Conservation (phyloP, 2,888 invertebrate species). For the Catonia carolina region DNA sequence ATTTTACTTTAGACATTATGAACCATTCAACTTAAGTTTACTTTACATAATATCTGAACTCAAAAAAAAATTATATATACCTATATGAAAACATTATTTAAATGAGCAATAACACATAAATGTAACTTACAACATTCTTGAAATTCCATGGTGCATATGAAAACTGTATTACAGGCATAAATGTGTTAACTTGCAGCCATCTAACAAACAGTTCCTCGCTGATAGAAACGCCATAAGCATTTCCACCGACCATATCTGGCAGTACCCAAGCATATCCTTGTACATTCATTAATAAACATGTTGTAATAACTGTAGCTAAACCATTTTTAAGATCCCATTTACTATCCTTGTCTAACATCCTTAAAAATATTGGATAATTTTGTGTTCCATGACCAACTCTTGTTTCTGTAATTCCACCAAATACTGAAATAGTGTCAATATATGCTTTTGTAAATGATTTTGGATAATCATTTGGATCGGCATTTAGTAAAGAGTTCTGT, state of each 20-base stretch:
- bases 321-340: constrained; percentile 63
- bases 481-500: too few relatives aligned
- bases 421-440: constrained; percentile 48
- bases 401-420: constrained; percentile 59
- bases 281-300: constrained; percentile 56
- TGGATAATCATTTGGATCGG: too few relatives aligned
- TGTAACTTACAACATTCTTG: constrained; percentile 46
- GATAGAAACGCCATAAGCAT: constrained; percentile 51
- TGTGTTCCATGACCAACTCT: constrained; percentile 66
- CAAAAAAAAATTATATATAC: too few relatives aligned
- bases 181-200: constrained; percentile 71
- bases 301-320: constrained; percentile 62
- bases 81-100: too few relatives aligned
- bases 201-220: constrained; percentile 63
- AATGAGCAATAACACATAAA: too few relatives aligned
- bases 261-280: constrained; percentile 65
- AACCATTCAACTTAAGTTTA: too few relatives aligned
- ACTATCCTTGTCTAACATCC: constrained; percentile 74
- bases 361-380: constrained; percentile 59
- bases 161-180: constrained; percentile 73
- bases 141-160: constrained; percentile 76
- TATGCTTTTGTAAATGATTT: constrained; percentile 52
- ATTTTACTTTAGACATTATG: too few relatives aligned
- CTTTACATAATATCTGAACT: too few relatives aligned
- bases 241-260: constrained; percentile 74